A percentile compares a stretch with the other conserved stretches of the same genome.
Evolutionary conservation across 2,888 invertebrate genomes (phyloP).

Genomic region (Nasonovia ribisnigri): DNA sequence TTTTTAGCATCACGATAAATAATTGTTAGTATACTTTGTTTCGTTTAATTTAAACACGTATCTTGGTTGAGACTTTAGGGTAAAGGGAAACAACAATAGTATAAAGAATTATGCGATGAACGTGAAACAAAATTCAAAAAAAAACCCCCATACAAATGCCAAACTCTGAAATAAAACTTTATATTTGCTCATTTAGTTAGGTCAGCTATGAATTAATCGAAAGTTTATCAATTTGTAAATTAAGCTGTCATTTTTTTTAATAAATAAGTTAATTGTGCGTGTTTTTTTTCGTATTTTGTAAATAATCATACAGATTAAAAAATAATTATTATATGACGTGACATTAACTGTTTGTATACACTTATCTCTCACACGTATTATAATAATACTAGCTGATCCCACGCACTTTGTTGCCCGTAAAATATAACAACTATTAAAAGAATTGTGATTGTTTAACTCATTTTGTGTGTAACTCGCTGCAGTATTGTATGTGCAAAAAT

Average conservation of each 20-base stretch:
- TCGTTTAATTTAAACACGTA: conserved; percentile 49
- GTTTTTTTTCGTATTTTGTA: background rate
- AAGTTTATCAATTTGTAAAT: background rate
- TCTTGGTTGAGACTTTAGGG: conserved; percentile 24
- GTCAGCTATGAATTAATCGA: background rate
- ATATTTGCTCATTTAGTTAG: conserved; percentile 1
- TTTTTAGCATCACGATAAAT: conserved; percentile 35
- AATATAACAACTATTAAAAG: too few species aligned
- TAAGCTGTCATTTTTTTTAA: conserved; percentile 8
- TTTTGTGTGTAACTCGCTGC: too few species aligned
- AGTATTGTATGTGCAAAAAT: too few species aligned
- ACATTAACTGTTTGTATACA: background rate
- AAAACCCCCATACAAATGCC: background rate
- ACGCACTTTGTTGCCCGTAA: too few species aligned
- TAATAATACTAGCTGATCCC: too few species aligned
- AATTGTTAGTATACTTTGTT: conserved; percentile 54
- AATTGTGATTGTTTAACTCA: too few species aligned
- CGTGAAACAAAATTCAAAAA: background rate
- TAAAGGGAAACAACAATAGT: conserved; percentile 28
- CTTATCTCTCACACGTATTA: background rate
- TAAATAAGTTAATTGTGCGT: background rate
- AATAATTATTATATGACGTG: background rate
- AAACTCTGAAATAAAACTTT: background rate
- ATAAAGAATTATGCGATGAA: conserved; percentile 41
- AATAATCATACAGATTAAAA: background rate